phyloP scores from a whole-genome alignment of 1,140 invertebrate species.

The Apocrypta bakeri region DNA sequence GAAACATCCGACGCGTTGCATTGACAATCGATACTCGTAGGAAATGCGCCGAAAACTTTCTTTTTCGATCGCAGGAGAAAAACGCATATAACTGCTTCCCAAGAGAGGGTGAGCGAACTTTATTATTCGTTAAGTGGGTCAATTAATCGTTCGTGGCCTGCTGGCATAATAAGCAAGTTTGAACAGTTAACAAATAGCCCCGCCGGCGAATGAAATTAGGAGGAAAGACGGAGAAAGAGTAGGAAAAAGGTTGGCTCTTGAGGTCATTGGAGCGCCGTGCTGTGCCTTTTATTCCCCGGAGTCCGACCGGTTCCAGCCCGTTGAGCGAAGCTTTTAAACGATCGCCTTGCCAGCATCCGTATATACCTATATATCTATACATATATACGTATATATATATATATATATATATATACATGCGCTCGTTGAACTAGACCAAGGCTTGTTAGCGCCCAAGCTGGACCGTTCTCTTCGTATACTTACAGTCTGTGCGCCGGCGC shows the following conservation, averaged over 20 bases:
- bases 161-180: constrained; percentile 24
- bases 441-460: constrained; percentile 27
- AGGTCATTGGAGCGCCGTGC: constrained; percentile 16
- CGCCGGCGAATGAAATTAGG: constrained; percentile 14
- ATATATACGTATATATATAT: no score
- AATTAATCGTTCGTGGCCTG: constrained; percentile 14
- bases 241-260: background rate
- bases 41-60: no score
- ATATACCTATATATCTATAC: background rate
- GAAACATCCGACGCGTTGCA: background rate
- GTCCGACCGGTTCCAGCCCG: constrained; percentile 10
- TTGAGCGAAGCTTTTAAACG: constrained; percentile 44
- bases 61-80: background rate
- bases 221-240: background rate
- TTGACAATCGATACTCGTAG: no score
- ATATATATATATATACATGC: background rate
- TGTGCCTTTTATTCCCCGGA: background rate
- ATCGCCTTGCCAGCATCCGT: background rate
- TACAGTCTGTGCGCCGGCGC: background rate
- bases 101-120: background rate
- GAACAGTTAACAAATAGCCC: constrained; percentile 22
- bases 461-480: background rate
- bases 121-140: constrained; percentile 19
- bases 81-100: background rate
- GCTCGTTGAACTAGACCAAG: background rate